Conservation (phyloP, 1,140 invertebrate species). For the Bicyclus anynana region DNA sequence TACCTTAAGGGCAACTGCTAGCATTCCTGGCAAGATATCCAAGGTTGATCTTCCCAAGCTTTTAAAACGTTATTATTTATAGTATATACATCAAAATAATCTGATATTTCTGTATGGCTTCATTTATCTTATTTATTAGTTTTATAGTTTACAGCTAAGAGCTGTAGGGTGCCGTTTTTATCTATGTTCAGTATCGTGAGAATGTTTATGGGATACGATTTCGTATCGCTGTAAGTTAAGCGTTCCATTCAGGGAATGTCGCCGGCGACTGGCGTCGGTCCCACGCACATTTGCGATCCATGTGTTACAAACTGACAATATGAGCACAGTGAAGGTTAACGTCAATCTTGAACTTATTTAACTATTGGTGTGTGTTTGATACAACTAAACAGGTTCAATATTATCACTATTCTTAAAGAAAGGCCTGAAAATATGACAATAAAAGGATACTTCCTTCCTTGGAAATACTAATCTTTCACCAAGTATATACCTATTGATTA, state of each 20-base stretch:
- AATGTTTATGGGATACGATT: constrained; percentile 32
- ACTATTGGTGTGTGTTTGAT: background rate
- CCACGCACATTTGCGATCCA: constrained; percentile 67
- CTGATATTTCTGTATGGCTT: background rate
- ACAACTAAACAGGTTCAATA: background rate
- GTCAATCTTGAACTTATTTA: background rate
- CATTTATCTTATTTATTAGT: constrained; percentile 4
- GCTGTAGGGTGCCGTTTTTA: constrained; percentile 3
- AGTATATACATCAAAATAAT: constrained; percentile 7
- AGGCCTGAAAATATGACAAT: no score
- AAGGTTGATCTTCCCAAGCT: constrained; percentile 39
- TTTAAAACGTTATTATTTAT: constrained; percentile 21
- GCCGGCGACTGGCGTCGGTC: constrained; percentile 28
- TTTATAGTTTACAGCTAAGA: background rate
- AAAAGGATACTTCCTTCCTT: no score
- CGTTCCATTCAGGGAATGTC: constrained; percentile 57
- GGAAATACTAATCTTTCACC: no score
- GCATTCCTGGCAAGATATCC: constrained; percentile 51
- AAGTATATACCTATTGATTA: no score
- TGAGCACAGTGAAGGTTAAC: background rate
- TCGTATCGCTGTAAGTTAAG: constrained; percentile 40
- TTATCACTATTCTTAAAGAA: background rate
- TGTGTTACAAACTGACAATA: constrained; percentile 34
- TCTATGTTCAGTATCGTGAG: constrained; percentile 24
- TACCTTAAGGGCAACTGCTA: constrained; percentile 31